These are phyloP conservation scores for Coleophora deauratella DNA, from an alignment of 2,888 invertebrate genomes.

Conservation along the genomic window DNA sequence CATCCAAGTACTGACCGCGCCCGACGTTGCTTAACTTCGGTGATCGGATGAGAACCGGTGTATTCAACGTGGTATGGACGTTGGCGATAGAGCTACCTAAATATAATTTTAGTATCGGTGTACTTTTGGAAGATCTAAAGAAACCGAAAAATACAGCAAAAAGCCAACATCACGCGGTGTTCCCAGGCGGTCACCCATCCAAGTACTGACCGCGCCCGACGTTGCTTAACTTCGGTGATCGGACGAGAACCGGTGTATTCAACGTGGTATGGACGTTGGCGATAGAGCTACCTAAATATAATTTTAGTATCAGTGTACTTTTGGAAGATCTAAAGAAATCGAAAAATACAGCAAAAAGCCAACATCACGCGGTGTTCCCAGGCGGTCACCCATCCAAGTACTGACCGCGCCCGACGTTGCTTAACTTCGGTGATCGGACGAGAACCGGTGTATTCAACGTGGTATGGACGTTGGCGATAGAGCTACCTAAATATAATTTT, in stretches of 20 bases:
- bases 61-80: neutral
- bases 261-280: constrained; percentile 58
- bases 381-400: neutral
- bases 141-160: too few relatives aligned
- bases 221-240: constrained; percentile 70
- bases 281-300: too few relatives aligned
- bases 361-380: neutral
- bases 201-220: constrained; percentile 67
- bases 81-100: neutral
- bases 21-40: neutral
- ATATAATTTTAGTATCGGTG: too few relatives aligned
- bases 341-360: too few relatives aligned
- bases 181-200: constrained; percentile 68
- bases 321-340: too few relatives aligned
- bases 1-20: neutral
- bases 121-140: too few relatives aligned
- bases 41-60: neutral
- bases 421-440: neutral
- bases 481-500: too few relatives aligned
- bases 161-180: constrained; percentile 56
- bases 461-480: neutral
- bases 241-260: constrained; percentile 67
- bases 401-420: neutral
- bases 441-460: neutral
- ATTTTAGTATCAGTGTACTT: too few relatives aligned